Base-by-base conservation (phyloP, 2,888 invertebrate species). In the Spodoptera exigua region DNA sequence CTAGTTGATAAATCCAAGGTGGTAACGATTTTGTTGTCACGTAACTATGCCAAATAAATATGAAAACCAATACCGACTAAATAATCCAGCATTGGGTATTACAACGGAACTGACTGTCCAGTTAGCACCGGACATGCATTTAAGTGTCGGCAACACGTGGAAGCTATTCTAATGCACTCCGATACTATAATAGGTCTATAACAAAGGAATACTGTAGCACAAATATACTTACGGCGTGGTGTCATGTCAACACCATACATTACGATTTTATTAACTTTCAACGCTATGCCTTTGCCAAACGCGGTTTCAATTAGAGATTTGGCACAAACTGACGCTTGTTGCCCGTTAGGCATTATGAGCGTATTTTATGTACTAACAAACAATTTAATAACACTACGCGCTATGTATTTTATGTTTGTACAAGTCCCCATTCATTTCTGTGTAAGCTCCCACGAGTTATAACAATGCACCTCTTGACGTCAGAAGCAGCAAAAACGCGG, bases 391-490 rank as follows among this genome's bases (percentile, higher is more conserved):
- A 21, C 36, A 53, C 39, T 13, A 63, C 55, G 44, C 48, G 10
- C n/a, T 5, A 39, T 47, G 18, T 60, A 43, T 47, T 27, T 27
- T 53, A 44, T 16, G 27, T 59, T 54, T 35, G 32, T 39, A 44
- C 13, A 51, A 66, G 66, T 36, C 47, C 47, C 59, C 62, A 60
- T 57, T 70, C 52, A 47, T 69, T 70, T 69, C 43, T 44, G 44
- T 36, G 17, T 49, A 47, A 61, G 53, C 58, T 62, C 55, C 37
- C 47, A 60, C 52, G 57, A 57, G 60, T 47, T 64, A 65, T 60
- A 70, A 71, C 71, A 74, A 71, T 71, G 71, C 71, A 71, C 44
- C 53, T 60, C 74, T 74, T 56, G 63, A 74, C 58, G 74, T 71
- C 68, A 74, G 16, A 58, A 46, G 37, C 66, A 73, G 61, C 57